These are phyloP conservation scores for Oceanodroma leucorhoa DNA, from an alignment of 2,797 vertebrate genomes.

Conservation along the genomic window DNA sequence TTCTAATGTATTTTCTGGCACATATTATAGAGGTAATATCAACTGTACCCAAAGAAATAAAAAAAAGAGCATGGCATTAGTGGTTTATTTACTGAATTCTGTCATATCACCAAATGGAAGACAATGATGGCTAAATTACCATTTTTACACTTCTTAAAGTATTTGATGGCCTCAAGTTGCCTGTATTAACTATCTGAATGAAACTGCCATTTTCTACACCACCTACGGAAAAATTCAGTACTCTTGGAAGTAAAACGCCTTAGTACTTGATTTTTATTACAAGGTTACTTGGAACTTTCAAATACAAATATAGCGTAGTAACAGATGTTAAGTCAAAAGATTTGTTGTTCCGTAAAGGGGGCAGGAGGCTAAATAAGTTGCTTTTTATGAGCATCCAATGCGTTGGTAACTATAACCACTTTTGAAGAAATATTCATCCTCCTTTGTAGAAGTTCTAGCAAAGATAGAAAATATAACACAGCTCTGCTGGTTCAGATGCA, in stretches of 20 bases:
- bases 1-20: constrained; percentile 66
- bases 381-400: constrained; percentile 74
- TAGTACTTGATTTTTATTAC: constrained; percentile 17
- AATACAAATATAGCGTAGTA: constrained; percentile 40
- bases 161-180: constrained; percentile 49
- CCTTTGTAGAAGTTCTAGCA: constrained; percentile 90
- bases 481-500: constrained; percentile 90
- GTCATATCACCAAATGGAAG: constrained; percentile 77
- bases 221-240: constrained; percentile 49
- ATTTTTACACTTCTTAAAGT: constrained; percentile 5
- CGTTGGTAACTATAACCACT: constrained; percentile 80
- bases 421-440: constrained; percentile 86
- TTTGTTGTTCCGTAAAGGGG: constrained; percentile 58
- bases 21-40: constrained; percentile 66
- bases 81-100: constrained; percentile 64
- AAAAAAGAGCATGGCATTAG: constrained; percentile 50
- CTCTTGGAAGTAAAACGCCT: constrained; percentile 23
- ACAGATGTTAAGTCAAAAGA: constrained; percentile 57
- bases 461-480: constrained; percentile 95
- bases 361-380: constrained; percentile 42
- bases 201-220: constrained; percentile 33
- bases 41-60: constrained; percentile 51
- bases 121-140: constrained; percentile 75
- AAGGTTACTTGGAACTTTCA: constrained; percentile 40
- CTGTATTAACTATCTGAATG: constrained; percentile 1